Base-by-base conservation (phyloP, 2,888 invertebrate species). In the Lithophane socia region DNA sequence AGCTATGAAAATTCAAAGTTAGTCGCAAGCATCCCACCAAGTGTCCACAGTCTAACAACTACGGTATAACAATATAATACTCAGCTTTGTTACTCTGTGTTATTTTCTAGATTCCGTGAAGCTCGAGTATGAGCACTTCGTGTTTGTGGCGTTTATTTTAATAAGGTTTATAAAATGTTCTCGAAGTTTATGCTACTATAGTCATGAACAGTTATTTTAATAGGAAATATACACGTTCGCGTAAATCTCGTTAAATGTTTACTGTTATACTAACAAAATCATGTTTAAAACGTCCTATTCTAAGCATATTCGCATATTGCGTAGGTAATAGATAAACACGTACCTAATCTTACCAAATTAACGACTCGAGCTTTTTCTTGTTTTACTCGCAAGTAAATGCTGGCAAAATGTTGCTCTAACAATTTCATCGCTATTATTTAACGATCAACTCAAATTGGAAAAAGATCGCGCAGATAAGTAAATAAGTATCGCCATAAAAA, bases 401-500 rank as follows among this genome's bases (percentile, higher is more conserved):
- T 18, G 3, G 3, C 2, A 47, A 54, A 21, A 42, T 24, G 5
- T 60, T 29, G 8, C 10, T 56, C 10, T 60, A 54, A 47, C 16
- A 37, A 68, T 63, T 60, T 54, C 65, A 56, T 61, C 18, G 42
- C 47, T 37, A 68, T 71, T 71, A 83, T 71, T 77, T 47, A 54
- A 64, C 56, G 12, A 54, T 83, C 67, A 71, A 63, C 52, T 13
- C 12, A 63, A 84, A 84, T 67, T 77, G 52, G 44, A 52, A 72
- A 61, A 69, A 76, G 67, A 73, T 75, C 16, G 18, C 61, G 56
- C 9, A 24, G 84, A 79, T 84, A 79, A 65, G 77, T 77, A 64
- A 70, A 71, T 74, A 73, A 63, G 49, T 71, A 70, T 54, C 37
- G 58, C 61, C 24, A 61, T 73, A 79, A 84, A 83, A 84, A 74